Evolutionary conservation across 2,888 invertebrate species (phyloP).

Genomic region (Ischnura elegans): DNA sequence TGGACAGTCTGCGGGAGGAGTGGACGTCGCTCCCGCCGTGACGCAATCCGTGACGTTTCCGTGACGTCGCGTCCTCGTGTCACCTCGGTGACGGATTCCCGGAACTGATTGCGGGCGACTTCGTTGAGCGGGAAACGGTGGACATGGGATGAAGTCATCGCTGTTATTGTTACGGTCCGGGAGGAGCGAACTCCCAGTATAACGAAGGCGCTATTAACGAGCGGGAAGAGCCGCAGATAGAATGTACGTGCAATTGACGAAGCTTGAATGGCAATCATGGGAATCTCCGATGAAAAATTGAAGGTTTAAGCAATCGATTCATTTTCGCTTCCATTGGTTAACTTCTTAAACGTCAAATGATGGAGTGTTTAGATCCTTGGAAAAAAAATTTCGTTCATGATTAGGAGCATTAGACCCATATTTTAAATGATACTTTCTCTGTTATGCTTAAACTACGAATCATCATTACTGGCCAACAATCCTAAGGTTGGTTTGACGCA

Average conservation of each 20-base stretch:
- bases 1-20: neutral
- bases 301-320: too few species aligned
- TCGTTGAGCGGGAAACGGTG: neutral
- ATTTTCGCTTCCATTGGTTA: too few species aligned
- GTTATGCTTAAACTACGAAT: too few species aligned
- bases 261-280: too few species aligned
- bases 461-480: too few species aligned
- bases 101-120: neutral
- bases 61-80: neutral
- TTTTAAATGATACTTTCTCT: too few species aligned
- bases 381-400: too few species aligned
- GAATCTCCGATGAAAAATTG: too few species aligned
- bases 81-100: neutral
- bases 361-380: too few species aligned
- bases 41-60: slow-evolving; percentile 19
- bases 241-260: neutral
- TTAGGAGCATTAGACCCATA: too few species aligned
- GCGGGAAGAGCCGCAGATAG: neutral
- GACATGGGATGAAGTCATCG: neutral
- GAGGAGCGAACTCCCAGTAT: neutral
- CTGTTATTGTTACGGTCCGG: neutral
- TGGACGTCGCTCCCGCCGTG: neutral
- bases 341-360: too few species aligned
- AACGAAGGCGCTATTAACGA: neutral
- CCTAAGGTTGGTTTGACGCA: too few species aligned